Percentiles rank a stretch among this genome's conserved stretches.
These are phyloP conservation scores for Rynchops niger DNA, from an alignment of 2,113 vertebrate genomes.

Conservation along the genomic window DNA sequence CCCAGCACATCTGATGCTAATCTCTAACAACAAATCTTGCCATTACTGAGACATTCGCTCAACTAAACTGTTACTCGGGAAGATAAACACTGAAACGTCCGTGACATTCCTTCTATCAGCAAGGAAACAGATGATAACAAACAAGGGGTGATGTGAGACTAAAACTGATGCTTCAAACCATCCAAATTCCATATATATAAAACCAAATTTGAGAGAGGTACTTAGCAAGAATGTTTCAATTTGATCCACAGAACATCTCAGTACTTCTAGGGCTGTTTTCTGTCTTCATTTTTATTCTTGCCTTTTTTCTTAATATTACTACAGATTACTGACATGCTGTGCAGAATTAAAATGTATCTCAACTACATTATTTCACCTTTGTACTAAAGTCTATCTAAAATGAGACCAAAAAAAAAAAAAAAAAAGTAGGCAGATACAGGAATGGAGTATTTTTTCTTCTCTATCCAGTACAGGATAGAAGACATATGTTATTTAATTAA, in stretches of 20 bases:
- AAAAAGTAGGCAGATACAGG: neutral
- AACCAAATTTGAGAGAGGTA: neutral
- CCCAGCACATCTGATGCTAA: neutral
- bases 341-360: neutral
- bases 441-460: neutral
- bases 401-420: neutral
- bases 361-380: neutral
- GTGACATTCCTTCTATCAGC: neutral
- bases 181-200: neutral
- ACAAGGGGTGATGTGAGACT: neutral
- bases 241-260: neutral
- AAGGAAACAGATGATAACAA: neutral
- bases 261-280: neutral
- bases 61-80: neutral
- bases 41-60: neutral
- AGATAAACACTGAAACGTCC: neutral
- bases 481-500: neutral
- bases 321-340: neutral
- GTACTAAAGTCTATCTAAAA: neutral
- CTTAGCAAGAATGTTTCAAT: neutral
- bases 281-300: neutral
- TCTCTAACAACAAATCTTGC: neutral
- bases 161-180: neutral
- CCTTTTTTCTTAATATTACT: neutral
- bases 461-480: neutral